Evolutionary conservation across 2,888 invertebrate genomes (phyloP), one percentile per base, ranked within the genome.

Genomic region (Chalcosyrphus nemorum): DNA sequence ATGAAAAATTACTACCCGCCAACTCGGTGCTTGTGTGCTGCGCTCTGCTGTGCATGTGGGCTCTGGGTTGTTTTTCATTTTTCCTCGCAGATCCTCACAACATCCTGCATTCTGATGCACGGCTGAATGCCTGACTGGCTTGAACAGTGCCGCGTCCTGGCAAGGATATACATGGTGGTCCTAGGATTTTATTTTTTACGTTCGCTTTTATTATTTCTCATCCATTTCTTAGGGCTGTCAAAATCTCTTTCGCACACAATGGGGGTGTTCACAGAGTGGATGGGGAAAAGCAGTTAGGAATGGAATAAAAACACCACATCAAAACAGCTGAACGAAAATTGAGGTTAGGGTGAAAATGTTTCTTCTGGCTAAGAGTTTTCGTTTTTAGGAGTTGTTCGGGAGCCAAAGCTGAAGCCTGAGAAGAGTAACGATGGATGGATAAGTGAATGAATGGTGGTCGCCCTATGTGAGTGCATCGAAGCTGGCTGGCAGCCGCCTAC

Each of bases 371-470:
- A 68, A 75, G 68, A 61, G 71, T 72, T 65, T 63, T 78, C 47
- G 63, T 43, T 47, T 56, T 47, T 74, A 27, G 17, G 38, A 13
- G 47, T 19, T 50, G 15, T 9, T 54, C 11, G 17, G 43, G 63
- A 38, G 56, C 41, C 47, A 24, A 29, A 7, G 56, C 41, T 38
- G 15, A 29, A 7, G 29, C 11, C 21, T 50, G 57, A 21, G 63
- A 68, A 70, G 68, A 74, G 65, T 68, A 65, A 84, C 84, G 84
- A 84, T 84, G 66, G 78, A 78, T 82, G 82, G 82, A 82, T 82
- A 82, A 82, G 78, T 82, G 82, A 80, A 84, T 80, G 84, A 84
- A 80, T 80, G 74, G 84, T 80, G 72, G 84, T 84, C 84, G 82
- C 80, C 45, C n/a, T 84, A 75, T 80, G 68, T 80, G 65, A 80